phyloP scores from a whole-genome alignment of 92 coral and sea anemone species.

The Actinostola sp. region DNA sequence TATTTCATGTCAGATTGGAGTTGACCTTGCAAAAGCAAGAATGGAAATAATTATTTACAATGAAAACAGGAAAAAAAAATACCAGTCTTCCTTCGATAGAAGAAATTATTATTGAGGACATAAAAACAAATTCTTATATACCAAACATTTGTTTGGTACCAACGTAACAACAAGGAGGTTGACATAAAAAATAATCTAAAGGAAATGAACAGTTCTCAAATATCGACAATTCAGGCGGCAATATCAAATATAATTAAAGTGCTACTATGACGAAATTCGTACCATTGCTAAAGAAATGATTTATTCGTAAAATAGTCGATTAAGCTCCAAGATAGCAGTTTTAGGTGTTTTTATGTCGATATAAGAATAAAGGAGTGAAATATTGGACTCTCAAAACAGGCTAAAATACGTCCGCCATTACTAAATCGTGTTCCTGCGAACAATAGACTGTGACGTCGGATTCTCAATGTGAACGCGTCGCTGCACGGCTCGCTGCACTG shows the following conservation, averaged over 20 bases:
- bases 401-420: too few relatives aligned
- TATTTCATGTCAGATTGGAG: too few relatives aligned
- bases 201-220: background rate
- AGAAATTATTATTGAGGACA: conserved; percentile 1
- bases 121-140: conserved; percentile 6
- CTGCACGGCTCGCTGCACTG: too few relatives aligned
- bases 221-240: conserved; percentile 8
- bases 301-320: background rate
- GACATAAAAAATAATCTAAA: conserved; percentile 18
- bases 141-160: conserved; percentile 1
- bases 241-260: conserved; percentile 5
- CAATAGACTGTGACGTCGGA: too few relatives aligned
- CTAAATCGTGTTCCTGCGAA: too few relatives aligned
- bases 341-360: too few relatives aligned
- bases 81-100: conserved; percentile 19
- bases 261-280: conserved; percentile 10
- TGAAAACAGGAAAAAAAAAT: conserved; percentile 14
- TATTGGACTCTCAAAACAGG: too few relatives aligned
- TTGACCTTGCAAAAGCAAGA: conserved; percentile 26
- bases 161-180: background rate
- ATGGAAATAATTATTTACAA: conserved; percentile 14
- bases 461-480: too few relatives aligned
- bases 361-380: too few relatives aligned
- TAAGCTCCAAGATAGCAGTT: background rate
- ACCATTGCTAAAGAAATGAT: background rate